Base-by-base conservation (phyloP, 1,140 invertebrate genomes). In the Galendromus occidentalis region DNA sequence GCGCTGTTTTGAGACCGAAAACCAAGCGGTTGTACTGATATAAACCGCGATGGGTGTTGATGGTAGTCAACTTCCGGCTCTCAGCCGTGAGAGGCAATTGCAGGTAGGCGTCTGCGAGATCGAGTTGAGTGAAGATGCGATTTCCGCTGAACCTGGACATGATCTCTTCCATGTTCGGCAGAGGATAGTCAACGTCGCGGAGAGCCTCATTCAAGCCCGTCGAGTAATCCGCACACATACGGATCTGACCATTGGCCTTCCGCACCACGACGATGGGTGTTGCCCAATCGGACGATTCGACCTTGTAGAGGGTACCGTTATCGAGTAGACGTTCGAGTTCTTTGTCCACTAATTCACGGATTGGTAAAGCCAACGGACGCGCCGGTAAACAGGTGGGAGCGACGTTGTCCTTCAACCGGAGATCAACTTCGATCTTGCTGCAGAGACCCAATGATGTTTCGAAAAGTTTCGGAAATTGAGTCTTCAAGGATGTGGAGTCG, bases 251-350 rank as follows among this genome's bases (percentile, higher is more conserved):
- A 69, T 77, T 72, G 9, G 69, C 7, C 69, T 77, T 79, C 47
- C 71, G 71, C 2, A 76, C 70, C 0, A 73, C 68, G 0, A 77
- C 71, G 22, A 78, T 64, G 7, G 78, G 76, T n/a, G 76, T 72
- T 12, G 74, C 76, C 75, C 76, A 79, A 44, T 77, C 73, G 29
- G n/a, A n/a, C n/a, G n/a, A n/a, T n/a, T n/a, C n/a, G n/a, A n/a
- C n/a, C n/a, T n/a, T n/a, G n/a, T n/a, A n/a, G n/a, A n/a, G n/a
- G n/a, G n/a, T n/a, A n/a, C n/a, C n/a, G n/a, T n/a, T n/a, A n/a
- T n/a, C n/a, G n/a, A n/a, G n/a, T n/a, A n/a, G n/a, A n/a, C n/a
- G n/a, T n/a, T n/a, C n/a, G n/a, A n/a, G n/a, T n/a, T n/a, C n/a
- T n/a, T n/a, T n/a, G n/a, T n/a, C n/a, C n/a, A n/a, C n/a, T n/a